Conservation (phyloP, 1,140 invertebrate genomes). For the Ephestia elutella region DNA sequence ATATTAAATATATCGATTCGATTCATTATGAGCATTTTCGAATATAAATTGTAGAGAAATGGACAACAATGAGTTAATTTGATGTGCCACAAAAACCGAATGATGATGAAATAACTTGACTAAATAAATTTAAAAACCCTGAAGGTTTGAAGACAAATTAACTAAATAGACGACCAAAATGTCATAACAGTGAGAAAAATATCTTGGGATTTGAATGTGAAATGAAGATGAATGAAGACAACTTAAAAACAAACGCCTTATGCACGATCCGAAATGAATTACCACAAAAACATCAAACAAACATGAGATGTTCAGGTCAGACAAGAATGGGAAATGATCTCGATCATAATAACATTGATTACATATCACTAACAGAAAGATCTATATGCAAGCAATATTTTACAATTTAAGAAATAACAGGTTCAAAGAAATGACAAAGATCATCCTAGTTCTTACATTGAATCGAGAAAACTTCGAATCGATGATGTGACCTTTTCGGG, state of each 20-base stretch:
- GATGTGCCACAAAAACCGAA: constrained; percentile 28
- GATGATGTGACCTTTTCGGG: constrained; percentile 3
- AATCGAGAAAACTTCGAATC: constrained; percentile 2
- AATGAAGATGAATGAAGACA: not conserved
- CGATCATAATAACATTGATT: not conserved
- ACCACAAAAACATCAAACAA: not conserved
- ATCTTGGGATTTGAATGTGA: no score
- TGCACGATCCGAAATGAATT: not conserved
- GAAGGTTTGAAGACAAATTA: constrained; percentile 5
- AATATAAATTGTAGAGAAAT: no score
- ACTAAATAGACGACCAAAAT: not conserved
- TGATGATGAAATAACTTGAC: constrained; percentile 32
- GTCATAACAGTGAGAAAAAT: not conserved
- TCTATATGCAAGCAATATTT: not conserved
- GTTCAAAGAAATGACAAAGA: not conserved
- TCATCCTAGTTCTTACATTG: not conserved
- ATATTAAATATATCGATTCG: no score
- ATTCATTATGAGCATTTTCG: no score
- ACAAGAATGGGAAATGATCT: not conserved
- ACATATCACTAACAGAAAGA: not conserved
- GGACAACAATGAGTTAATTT: no score
- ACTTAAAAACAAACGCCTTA: not conserved
- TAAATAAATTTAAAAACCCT: not conserved
- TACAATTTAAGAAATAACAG: not conserved
- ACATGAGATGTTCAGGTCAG: not conserved